Conservation (phyloP, 2,888 invertebrate species). For the Drosophila anceps region DNA sequence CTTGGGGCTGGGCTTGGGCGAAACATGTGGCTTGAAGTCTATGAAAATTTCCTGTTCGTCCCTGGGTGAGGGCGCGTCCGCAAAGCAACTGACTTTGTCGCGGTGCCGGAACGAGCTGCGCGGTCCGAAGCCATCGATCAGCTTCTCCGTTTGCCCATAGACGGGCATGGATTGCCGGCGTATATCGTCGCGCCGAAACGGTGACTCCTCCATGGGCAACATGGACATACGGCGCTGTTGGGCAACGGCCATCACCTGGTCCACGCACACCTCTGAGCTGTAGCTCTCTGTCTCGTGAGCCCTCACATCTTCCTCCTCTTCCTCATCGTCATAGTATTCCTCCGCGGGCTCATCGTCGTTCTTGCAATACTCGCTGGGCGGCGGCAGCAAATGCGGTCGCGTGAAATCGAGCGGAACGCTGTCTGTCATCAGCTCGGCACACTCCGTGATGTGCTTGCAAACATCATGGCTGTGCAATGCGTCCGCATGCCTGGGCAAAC, state of each 20-base stretch:
- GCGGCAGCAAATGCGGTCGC: constrained; percentile 71
- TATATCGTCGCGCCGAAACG: constrained; percentile 80
- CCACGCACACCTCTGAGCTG: constrained; percentile 68
- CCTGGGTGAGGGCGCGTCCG: constrained; percentile 42
- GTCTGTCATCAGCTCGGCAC: constrained; percentile 82
- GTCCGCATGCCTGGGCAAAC: constrained; percentile 83
- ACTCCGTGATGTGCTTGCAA: constrained; percentile 84
- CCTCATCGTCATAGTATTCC: constrained; percentile 64
- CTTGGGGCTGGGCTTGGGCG: constrained; percentile 88
- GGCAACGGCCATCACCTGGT: constrained; percentile 29
- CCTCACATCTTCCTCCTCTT: constrained; percentile 58
- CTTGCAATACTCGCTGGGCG: constrained; percentile 77
- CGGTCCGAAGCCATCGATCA: constrained; percentile 76
- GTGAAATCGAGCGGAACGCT: constrained; percentile 77
- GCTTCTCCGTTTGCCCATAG: constrained; percentile 79
- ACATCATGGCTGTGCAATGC: constrained; percentile 81
- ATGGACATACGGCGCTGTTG: constrained; percentile 78
- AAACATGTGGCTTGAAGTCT: constrained; percentile 92
- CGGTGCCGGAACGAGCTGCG: constrained; percentile 73
- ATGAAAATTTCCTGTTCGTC: constrained; percentile 93
- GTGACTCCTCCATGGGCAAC: constrained; percentile 68
- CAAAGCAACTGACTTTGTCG: constrained; percentile 67
- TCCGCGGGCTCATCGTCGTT: constrained; percentile 74
- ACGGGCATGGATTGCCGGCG: constrained; percentile 82
- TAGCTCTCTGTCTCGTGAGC: constrained; percentile 71